Base-by-base conservation (phyloP, 2,797 vertebrate species). In the Triplophysa bombifrons region DNA sequence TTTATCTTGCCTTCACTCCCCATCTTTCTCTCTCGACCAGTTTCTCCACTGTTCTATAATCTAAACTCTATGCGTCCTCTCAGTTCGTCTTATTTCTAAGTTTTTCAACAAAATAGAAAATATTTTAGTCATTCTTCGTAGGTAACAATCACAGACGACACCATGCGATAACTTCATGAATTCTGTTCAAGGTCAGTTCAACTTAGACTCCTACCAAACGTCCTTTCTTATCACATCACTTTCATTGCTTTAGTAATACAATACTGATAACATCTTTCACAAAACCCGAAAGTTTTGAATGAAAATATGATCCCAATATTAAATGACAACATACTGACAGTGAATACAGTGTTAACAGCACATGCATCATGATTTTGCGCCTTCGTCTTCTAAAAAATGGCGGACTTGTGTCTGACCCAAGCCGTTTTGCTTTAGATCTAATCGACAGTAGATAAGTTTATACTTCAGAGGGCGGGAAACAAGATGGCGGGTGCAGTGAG, bases 401-500 rank as follows among this genome's bases (percentile, higher is more conserved):
- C 65, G 73, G 76, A 46, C 65, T 82, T 80, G 80, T 51, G 66
- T 74, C 60, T 22, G 27, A 80, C 65, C 72, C 74, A 80, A 63
- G 41, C 30, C 2, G 56, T 13, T 50, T 34, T 25, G 58, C 58
- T 50, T 74, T 41, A 41, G 67, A 61, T 63, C 60, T 76, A 64
- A 60, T 77, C 65, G 22, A 74, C 79, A 78, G 61, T 58, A 61
- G 34, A 68, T 74, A 82, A 44, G 65, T 78, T 78, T 65, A 56
- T 75, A 75, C 58, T 65, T 76, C 48, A 1, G 34, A 82, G 25
- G 78, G 85, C 85, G 87, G 89, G 88, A 93, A 90, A 88, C 88
- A 93, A 93, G 87, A 93, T 93, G 92, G 91, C 86, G 92, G 91
- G 89, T 88, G 72, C 69, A 88, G 67, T 72, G 81, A 84, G 66